Evolutionary conservation across 2,888 invertebrate genomes (phyloP).

Genomic region (Spicauda simplicius): DNA sequence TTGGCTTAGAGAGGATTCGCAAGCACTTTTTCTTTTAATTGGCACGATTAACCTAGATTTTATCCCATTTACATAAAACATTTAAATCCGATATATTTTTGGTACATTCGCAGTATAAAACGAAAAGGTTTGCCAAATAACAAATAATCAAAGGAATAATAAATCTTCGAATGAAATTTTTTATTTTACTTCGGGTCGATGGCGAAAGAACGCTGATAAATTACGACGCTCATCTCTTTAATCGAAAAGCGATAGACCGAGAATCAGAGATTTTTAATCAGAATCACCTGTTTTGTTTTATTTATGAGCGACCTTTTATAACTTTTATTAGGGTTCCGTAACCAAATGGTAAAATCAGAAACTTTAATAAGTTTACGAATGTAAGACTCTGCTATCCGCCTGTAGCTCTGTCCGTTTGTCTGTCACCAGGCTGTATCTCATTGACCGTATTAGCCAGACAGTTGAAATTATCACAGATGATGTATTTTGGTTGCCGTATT

Average conservation of each 20-base stretch:
- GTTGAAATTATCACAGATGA: no score
- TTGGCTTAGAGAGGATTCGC: background rate
- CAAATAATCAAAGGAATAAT: no score
- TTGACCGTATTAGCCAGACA: no score
- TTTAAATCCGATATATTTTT: background rate
- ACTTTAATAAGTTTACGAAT: no score
- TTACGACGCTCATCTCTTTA: background rate
- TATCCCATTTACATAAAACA: background rate
- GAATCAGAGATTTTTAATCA: background rate
- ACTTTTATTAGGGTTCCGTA: no score
- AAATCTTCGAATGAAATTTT: no score
- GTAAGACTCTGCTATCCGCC: no score
- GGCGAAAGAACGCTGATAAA: background rate
- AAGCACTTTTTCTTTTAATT: slow-evolving; percentile 13
- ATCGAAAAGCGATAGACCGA: background rate
- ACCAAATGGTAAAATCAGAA: no score
- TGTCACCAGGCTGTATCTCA: no score
- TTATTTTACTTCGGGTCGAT: background rate
- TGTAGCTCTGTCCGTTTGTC: no score
- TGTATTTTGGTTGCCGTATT: no score
- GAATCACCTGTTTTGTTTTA: background rate
- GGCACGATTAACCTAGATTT: slow-evolving; percentile 6
- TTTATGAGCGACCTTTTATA: background rate
- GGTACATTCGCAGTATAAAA: background rate
- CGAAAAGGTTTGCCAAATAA: background rate